phyloP scores from a whole-genome alignment of 2,113 vertebrate species.

The Neotragus pygmaeus region DNA sequence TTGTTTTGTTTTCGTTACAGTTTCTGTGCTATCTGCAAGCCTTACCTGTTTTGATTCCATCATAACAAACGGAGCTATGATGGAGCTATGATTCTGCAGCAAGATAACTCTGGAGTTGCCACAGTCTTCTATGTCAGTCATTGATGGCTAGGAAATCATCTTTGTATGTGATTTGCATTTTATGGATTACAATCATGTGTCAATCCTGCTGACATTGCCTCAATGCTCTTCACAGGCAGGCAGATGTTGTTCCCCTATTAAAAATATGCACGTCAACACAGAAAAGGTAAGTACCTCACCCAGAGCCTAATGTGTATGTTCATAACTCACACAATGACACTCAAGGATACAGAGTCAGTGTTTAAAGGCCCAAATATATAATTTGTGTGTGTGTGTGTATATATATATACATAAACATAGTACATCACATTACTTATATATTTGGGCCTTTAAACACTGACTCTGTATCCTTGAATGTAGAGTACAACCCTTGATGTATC shows the following conservation, averaged over 20 bases:
- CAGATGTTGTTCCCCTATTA: neutral
- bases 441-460: neutral
- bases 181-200: neutral
- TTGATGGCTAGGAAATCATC: neutral
- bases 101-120: neutral
- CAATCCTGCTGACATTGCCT: neutral
- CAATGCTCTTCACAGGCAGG: neutral
- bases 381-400: neutral
- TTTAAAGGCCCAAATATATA: neutral
- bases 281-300: neutral
- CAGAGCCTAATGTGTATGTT: neutral
- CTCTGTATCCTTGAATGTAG: neutral
- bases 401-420: neutral
- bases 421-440: neutral
- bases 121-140: neutral
- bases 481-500: neutral
- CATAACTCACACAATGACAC: neutral
- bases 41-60: neutral
- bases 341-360: neutral
- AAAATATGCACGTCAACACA: neutral
- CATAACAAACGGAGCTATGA: neutral
- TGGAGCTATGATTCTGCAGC: neutral
- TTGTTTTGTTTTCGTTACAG: neutral
- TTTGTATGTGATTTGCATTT: neutral
- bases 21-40: neutral